Evolutionary conservation across 37 sponge, comb jelly and placozoan species (phyloP).

Genomic region (Theonella swinhoei): DNA sequence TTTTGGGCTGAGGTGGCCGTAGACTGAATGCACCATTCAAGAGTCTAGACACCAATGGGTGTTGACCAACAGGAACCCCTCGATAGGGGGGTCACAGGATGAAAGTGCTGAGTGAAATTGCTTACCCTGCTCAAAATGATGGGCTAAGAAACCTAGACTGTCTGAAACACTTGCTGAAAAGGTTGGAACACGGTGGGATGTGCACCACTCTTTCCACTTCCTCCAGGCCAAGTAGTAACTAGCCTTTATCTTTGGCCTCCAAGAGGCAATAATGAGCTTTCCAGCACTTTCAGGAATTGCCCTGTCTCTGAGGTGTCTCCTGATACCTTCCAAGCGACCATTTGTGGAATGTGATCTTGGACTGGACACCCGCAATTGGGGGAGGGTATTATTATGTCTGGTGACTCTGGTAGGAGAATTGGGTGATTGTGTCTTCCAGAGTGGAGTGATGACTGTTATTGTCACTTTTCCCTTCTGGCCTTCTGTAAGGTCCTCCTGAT

Average conservation of each 20-base stretch:
- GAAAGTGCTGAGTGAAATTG: slow-evolving; percentile 4
- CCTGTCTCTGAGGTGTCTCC: neutral
- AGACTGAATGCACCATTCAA: slow-evolving; percentile 2
- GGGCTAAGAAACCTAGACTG: neutral
- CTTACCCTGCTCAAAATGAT: slow-evolving; percentile 1
- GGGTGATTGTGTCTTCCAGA: too few species aligned
- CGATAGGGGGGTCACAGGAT: neutral
- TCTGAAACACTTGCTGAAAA: too few species aligned
- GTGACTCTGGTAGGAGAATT: neutral
- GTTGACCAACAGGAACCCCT: neutral
- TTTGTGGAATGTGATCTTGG: neutral
- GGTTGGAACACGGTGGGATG: too few species aligned
- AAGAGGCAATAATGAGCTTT: slow-evolving; percentile 16
- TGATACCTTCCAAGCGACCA: slow-evolving; percentile 32
- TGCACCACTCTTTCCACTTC: too few species aligned
- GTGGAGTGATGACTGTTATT: too few species aligned
- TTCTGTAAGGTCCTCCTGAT: too few species aligned
- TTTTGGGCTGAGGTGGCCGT: slow-evolving; percentile 10
- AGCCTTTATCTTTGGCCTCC: slow-evolving; percentile 14
- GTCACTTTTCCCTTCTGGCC: too few species aligned
- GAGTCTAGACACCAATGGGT: neutral
- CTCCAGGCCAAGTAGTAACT: slow-evolving; percentile 23
- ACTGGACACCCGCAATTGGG: slow-evolving; percentile 13
- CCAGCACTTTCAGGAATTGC: slow-evolving; percentile 13
- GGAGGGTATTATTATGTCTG: neutral